These are phyloP conservation scores for Neotoxoptera formosana DNA, from an alignment of 1,140 invertebrate genomes.

Conservation along the genomic window DNA sequence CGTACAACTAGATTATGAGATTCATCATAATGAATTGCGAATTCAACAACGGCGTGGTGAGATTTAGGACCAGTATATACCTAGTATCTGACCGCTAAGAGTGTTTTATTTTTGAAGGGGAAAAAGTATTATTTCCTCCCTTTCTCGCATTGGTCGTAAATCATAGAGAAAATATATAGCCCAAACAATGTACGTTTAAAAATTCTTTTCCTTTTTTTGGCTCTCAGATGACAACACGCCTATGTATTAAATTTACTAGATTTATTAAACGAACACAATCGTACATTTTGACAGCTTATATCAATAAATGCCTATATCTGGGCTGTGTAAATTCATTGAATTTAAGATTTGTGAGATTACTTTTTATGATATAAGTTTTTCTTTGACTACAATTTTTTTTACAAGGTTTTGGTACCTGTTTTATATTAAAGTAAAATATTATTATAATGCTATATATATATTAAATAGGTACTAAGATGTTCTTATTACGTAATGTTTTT, in stretches of 20 bases:
- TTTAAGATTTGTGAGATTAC: background rate
- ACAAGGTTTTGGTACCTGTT: background rate
- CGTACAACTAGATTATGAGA: no score
- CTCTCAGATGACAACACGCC: background rate
- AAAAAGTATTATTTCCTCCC: background rate
- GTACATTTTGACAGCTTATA: background rate
- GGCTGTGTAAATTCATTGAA: background rate
- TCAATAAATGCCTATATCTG: background rate
- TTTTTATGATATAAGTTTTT: background rate
- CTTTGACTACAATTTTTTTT: background rate
- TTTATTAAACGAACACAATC: background rate
- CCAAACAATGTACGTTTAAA: background rate
- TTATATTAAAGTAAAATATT: background rate
- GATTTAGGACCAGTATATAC: no score
- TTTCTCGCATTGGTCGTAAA: background rate
- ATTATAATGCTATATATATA: background rate
- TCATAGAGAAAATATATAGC: background rate
- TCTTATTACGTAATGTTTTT: background rate
- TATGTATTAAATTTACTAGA: background rate
- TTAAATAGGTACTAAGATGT: background rate
- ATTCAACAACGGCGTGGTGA: background rate
- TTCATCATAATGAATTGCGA: background rate
- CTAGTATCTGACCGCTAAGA: background rate
- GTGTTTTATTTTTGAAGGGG: background rate
- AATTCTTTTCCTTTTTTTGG: background rate